Percentiles rank a stretch among this genome's conserved stretches.
Evolutionary conservation across 2,888 invertebrate species (phyloP).

Genomic region (Cyclophora punctaria): DNA sequence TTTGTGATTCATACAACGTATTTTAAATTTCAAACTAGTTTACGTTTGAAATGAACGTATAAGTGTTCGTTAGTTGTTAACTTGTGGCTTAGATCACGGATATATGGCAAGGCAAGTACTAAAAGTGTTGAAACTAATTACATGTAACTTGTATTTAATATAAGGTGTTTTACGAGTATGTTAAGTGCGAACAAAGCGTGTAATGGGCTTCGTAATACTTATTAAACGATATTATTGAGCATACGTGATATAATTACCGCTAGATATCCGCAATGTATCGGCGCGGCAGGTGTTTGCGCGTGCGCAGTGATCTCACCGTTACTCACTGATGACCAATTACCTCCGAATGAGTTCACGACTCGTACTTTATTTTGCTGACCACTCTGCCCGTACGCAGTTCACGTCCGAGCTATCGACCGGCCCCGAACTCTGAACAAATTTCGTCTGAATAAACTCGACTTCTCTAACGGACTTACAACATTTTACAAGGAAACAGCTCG

Average conservation of each 20-base stretch:
- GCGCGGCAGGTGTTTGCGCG: conserved; percentile 32
- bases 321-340: conserved; percentile 62
- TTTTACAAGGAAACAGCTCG: no score
- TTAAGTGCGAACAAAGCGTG: no score
- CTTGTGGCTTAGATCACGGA: no score
- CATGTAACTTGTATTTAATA: no score
- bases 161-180: background rate
- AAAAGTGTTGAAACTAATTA: no score
- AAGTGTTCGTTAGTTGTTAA: no score
- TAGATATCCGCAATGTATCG: conserved; percentile 35
- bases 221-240: background rate
- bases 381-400: conserved; percentile 22
- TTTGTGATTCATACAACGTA: no score
- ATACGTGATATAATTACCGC: conserved; percentile 22
- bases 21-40: no score
- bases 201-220: background rate
- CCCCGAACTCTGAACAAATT: conserved; percentile 5
- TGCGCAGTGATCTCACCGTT: conserved; percentile 57
- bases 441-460: no score
- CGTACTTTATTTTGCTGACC: conserved; percentile 23
- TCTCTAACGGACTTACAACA: no score
- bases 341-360: conserved; percentile 49
- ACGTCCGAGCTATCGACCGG: conserved; percentile 8
- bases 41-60: no score
- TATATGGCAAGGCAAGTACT: no score